A percentile compares a stretch with the other conserved stretches of the same genome.
Conservation (phyloP, 2,797 vertebrate species). For the Sebastes reedi region DNA sequence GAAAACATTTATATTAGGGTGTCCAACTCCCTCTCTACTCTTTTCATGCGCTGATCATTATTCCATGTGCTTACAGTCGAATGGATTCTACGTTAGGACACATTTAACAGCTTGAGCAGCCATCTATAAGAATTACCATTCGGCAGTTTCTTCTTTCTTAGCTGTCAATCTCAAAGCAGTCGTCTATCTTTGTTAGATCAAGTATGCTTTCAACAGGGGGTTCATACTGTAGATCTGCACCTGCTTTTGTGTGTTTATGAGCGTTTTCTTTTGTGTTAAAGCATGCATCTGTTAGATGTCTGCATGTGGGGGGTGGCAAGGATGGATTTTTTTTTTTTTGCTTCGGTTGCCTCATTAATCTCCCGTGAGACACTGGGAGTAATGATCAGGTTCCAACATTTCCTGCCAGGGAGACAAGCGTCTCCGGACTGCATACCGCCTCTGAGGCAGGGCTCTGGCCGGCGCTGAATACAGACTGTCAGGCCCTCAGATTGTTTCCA, state of each 20-base stretch:
- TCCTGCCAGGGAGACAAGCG: slow-evolving; percentile 82
- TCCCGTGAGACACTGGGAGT: slow-evolving; percentile 77
- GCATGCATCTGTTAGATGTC: slow-evolving; percentile 55
- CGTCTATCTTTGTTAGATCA: slow-evolving; percentile 56
- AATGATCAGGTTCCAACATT: slow-evolving; percentile 84
- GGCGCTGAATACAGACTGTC: slow-evolving; percentile 74
- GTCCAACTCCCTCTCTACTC: slow-evolving; percentile 59
- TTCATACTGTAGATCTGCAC: slow-evolving; percentile 26
- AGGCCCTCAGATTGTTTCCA: slow-evolving; percentile 82
- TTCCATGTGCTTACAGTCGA: slow-evolving; percentile 74
- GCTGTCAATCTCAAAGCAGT: slow-evolving; percentile 43
- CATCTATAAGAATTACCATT: slow-evolving; percentile 69
- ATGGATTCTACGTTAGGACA: slow-evolving; percentile 78
- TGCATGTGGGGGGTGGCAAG: slow-evolving; percentile 52
- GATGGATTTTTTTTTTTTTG: slow-evolving; percentile 49
- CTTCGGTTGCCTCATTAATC: slow-evolving; percentile 77
- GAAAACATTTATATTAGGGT: slow-evolving; percentile 77
- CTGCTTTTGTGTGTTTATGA: slow-evolving; percentile 48
- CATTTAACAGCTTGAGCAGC: slow-evolving; percentile 68
- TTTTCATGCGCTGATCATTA: slow-evolving; percentile 73
- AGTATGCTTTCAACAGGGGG: slow-evolving; percentile 33
- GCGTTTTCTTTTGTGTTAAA: slow-evolving; percentile 25
- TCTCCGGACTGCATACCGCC: slow-evolving; percentile 78
- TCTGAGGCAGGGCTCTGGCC: slow-evolving; percentile 74
- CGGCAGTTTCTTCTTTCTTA: slow-evolving; percentile 51